Base-by-base conservation (phyloP, 2,888 invertebrate genomes). In the Drosophila histrio region DNA sequence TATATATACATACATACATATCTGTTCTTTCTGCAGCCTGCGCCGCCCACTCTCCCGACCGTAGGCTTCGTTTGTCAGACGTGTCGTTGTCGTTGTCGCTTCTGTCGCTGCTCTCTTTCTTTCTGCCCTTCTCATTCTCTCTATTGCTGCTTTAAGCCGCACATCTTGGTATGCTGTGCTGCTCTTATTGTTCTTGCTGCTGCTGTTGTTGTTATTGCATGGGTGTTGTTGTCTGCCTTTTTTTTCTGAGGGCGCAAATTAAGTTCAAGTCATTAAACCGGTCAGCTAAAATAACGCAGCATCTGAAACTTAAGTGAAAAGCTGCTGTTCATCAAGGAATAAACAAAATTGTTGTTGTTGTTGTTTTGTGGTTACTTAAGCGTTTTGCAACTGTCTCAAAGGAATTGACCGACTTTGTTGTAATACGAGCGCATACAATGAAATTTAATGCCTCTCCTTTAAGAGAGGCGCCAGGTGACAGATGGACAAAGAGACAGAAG, bases 181-280 rank as follows among this genome's bases (percentile, higher is more conserved):
- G 3, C 15, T 50, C 34, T 56, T 58, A 28, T 56, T 53, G 41
- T 3, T 44, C 9, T 13, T 19, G 15, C 24, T 30, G 19, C 4
- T 39, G 17, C 41, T 30, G 28, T 26, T 56, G 32, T 32, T 58
- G 56, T 15, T 24, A 50, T n/a, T 58, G 70, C 56, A 68, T 75
- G 72, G 77, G 72, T 74, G 77, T 78, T 74, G 77, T 78, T 74
- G 77, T 73, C 75, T 78, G 52, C 44, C 54, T 61, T 65, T 64
- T n/a, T n/a, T 44, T 77, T 72, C 49, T 73, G 72, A 86, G 80
- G 71, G 74, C 72, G 77, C 85, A 88, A 85, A 85, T 85, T 85
- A 85, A 88, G 87, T 85, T 68, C 82, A 72, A 88, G 74, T 72
- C 78, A 88, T 84, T 83, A 77, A 88, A 86, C 88, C 79, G 83